A percentile compares a stretch with the other conserved stretches of the same genome.
phyloP scores from a whole-genome alignment of 2,113 vertebrate species.

The Eretmochelys imbricata region DNA sequence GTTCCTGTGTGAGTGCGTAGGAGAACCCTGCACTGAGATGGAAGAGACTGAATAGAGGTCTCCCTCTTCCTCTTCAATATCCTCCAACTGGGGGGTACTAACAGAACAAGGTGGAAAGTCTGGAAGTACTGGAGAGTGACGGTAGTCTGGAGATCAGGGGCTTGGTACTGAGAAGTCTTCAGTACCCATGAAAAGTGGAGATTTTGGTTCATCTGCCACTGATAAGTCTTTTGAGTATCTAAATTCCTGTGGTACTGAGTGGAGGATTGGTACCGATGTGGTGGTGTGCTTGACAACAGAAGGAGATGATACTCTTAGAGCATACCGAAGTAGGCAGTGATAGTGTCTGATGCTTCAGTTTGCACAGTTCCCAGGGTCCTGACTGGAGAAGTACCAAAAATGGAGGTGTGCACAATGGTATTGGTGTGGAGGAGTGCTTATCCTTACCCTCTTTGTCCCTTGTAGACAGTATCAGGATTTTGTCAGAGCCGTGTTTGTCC shows the following conservation, averaged over 20 bases:
- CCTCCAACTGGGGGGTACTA: neutral
- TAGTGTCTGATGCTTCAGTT: neutral
- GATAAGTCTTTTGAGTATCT: neutral
- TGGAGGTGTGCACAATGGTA: neutral
- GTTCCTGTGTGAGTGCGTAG: neutral
- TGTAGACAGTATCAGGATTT: neutral
- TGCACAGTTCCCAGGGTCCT: neutral
- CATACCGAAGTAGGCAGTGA: neutral
- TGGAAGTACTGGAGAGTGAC: neutral
- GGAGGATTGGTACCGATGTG: neutral
- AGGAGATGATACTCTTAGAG: neutral
- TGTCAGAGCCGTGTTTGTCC: neutral
- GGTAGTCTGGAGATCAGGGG: neutral
- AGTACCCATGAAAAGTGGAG: neutral
- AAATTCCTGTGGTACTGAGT: neutral
- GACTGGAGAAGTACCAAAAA: neutral
- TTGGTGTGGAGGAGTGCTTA: neutral
- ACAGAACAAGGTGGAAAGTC: neutral
- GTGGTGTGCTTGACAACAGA: neutral
- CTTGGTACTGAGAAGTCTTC: neutral
- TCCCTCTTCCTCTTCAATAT: neutral
- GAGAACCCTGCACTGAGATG: neutral
- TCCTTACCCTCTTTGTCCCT: neutral
- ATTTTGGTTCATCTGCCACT: neutral
- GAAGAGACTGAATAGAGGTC: neutral